Evolutionary conservation across 2,888 invertebrate genomes (phyloP).

Genomic region (Phengaris arion): DNA sequence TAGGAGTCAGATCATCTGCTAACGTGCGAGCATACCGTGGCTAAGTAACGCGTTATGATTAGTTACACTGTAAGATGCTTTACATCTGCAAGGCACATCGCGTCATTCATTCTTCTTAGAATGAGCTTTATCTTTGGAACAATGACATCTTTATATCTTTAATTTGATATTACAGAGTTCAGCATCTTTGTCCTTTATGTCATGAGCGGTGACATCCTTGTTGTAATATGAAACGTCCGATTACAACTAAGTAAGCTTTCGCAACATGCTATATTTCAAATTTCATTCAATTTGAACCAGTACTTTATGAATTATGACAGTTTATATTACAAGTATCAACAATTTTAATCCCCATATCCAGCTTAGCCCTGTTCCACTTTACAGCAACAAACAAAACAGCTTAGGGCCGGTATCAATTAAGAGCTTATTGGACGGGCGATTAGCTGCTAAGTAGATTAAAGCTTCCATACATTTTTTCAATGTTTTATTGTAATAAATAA

Average conservation of each 20-base stretch:
- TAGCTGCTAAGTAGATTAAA: slow-evolving; percentile 22
- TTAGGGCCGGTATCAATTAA: slow-evolving; percentile 21
- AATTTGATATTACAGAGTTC: not conserved
- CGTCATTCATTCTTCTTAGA: not conserved
- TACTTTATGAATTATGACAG: not conserved
- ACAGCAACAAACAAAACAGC: slow-evolving; percentile 7
- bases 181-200: not conserved
- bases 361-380: not conserved
- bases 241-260: not conserved
- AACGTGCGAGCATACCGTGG: no score
- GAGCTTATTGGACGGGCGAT: not conserved
- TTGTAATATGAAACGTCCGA: not conserved
- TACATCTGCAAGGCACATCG: not conserved
- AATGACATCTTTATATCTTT: slow-evolving; percentile 1
- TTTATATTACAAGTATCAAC: not conserved
- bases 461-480: not conserved
- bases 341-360: not conserved
- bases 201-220: not conserved
- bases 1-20: no score
- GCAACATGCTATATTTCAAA: not conserved
- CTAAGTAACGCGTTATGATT: no score
- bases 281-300: no score
- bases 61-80: no score
- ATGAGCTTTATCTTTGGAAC: not conserved
- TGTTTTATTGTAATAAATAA: no score